Evolutionary conservation across 2,888 invertebrate genomes (phyloP), one percentile per base, ranked within the genome.

Genomic region (Ophraella communa): DNA sequence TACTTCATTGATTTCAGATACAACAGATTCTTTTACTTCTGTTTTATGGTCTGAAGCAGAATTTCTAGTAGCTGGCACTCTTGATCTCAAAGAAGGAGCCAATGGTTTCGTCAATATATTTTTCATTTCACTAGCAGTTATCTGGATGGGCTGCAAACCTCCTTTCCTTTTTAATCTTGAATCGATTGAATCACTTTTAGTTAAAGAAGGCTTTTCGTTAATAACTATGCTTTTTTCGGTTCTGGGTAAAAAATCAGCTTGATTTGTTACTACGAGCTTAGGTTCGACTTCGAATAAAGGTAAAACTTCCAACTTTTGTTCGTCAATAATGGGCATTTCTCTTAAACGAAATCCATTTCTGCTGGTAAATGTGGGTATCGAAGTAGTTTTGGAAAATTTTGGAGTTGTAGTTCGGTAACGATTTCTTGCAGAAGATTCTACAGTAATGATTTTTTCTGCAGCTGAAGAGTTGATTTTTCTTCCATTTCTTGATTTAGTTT

Each of bases 221-320:
- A 51, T 27, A 51, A 27, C 11, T 51, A 51, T 27, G 24, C 17
- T 21, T 27, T 30, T 30, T 17, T 10, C 33, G 33, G 53, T 33
- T 35, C 35, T 45, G n/a, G n/a, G n/a, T n/a, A n/a, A n/a, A 56
- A 14, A 8, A 24, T 27, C 24, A 21, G 30, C 49, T 33, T 14
- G 51, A 2, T 30, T 56, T n/a, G 30, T 27, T 10, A 24, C 35
- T 24, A 80, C 76, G 4, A 78, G 74, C 73, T 78, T 81, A 2
- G 75, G 67, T 66, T 82, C 81, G 18, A 71, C 73, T 73, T 80
- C 82, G 63, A 81, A 81, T 52, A 82, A 72, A 3, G 82, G 82
- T 14, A 81, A 70, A 1, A 81, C 81, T 74, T 81, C 81, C 23
- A 81, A 62, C 70, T 81, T 80, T 33, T 74, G 71, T 69, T 81